These are phyloP conservation scores for Linurgus olivaceus DNA, from an alignment of 2,797 vertebrate species.

Conservation along the genomic window DNA sequence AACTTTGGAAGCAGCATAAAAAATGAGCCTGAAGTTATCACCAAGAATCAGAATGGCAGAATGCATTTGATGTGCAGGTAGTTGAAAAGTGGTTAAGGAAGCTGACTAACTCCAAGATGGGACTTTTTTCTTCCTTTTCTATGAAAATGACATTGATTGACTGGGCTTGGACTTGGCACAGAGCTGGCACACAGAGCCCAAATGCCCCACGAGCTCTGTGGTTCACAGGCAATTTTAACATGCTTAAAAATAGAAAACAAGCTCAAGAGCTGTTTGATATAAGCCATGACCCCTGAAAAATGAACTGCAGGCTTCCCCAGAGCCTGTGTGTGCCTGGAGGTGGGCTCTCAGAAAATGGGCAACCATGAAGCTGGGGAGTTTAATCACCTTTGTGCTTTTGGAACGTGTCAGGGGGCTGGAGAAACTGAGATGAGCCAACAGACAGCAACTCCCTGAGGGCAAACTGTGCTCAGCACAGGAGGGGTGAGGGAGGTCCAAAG, in stretches of 20 bases:
- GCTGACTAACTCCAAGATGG: not conserved
- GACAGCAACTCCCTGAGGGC: not conserved
- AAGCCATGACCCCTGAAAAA: not conserved
- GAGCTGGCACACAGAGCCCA: not conserved
- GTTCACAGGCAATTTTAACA: not conserved
- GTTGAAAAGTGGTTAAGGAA: not conserved
- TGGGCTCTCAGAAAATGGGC: not conserved
- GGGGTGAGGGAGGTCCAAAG: not conserved
- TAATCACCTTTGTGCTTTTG: not conserved
- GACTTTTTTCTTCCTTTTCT: not conserved
- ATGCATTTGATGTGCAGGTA: not conserved
- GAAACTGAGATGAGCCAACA: not conserved
- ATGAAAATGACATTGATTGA: not conserved
- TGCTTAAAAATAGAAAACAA: not conserved
- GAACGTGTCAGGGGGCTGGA: not conserved
- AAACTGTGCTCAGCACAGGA: not conserved
- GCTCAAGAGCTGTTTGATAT: not conserved
- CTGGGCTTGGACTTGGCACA: not conserved
- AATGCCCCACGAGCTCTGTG: not conserved
- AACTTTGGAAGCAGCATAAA: conserved; percentile 17
- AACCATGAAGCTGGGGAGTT: not conserved
- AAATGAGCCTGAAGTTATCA: not conserved
- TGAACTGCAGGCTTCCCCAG: not conserved
- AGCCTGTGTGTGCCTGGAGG: accelerated
- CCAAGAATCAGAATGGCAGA: not conserved